Conservation (phyloP, 2,888 invertebrate species). For the Nomada ruficornis region DNA sequence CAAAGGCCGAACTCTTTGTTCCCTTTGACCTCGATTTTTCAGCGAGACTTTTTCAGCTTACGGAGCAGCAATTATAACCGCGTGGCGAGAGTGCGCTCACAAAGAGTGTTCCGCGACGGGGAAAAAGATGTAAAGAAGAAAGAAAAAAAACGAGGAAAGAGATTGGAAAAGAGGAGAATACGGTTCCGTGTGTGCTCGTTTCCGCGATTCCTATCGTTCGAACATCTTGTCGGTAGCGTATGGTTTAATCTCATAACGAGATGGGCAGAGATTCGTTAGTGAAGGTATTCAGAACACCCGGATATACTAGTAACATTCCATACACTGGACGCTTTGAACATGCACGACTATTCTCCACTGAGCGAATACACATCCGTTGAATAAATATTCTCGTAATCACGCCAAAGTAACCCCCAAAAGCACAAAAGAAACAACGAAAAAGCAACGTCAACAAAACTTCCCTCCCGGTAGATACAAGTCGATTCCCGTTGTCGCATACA, state of each 20-base stretch:
- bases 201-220: constrained; percentile 4
- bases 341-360: not conserved
- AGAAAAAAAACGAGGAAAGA: not conserved
- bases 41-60: constrained; percentile 43
- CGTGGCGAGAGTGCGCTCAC: constrained; percentile 31
- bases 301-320: no score
- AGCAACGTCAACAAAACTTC: no score
- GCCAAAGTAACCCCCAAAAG: not conserved
- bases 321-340: no score
- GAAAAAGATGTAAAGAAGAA: not conserved
- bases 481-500: not conserved
- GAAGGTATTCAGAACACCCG: not conserved
- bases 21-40: constrained; percentile 48
- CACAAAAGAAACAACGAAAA: not conserved
- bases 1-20: constrained; percentile 46
- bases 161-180: not conserved
- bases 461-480: not conserved
- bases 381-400: not conserved
- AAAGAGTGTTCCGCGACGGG: constrained; percentile 10
- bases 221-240: constrained; percentile 2
- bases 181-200: constrained; percentile 4
- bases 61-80: constrained; percentile 53
- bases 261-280: not conserved
- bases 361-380: not conserved
- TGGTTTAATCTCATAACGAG: constrained; percentile 7